phyloP scores from a whole-genome alignment of 2,888 invertebrate species.

The Epirrita christyi region DNA sequence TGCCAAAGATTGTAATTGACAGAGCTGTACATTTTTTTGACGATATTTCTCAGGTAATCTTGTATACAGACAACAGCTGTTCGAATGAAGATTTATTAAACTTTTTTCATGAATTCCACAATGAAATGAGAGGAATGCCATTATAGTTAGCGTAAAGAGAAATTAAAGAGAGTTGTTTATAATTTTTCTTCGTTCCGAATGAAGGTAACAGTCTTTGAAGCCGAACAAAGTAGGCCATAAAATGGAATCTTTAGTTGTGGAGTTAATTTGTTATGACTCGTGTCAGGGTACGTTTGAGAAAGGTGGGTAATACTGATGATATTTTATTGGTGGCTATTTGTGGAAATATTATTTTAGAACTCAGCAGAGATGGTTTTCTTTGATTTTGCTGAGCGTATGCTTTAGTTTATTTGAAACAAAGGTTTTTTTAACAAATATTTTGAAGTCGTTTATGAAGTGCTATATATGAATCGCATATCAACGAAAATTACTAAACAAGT shows the following conservation, averaged over 20 bases:
- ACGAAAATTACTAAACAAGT: too few relatives aligned
- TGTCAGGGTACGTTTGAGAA: constrained; percentile 10
- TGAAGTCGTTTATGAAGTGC: background rate
- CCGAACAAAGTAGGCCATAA: constrained; percentile 30
- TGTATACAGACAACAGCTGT: constrained; percentile 55
- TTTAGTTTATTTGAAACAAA: background rate
- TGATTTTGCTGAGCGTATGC: background rate
- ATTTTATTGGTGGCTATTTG: constrained; percentile 12
- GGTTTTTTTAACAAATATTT: background rate
- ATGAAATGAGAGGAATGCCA: constrained; percentile 50
- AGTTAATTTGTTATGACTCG: constrained; percentile 39
- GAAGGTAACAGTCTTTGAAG: constrained; percentile 36
- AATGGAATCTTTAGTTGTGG: constrained; percentile 23
- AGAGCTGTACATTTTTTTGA: constrained; percentile 44
- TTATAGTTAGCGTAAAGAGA: constrained; percentile 41
- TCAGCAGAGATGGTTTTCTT: too few relatives aligned
- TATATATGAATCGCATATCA: too few relatives aligned
- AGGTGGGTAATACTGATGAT: constrained; percentile 12
- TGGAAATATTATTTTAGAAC: background rate
- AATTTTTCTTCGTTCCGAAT: constrained; percentile 34
- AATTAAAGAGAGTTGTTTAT: constrained; percentile 33
- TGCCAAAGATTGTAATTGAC: constrained; percentile 44
- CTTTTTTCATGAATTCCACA: constrained; percentile 44
- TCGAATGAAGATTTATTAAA: constrained; percentile 42
- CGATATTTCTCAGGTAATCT: constrained; percentile 67